Evolutionary conservation across 2,113 vertebrate genomes (phyloP).

Genomic region (Entelurus aequoreus): DNA sequence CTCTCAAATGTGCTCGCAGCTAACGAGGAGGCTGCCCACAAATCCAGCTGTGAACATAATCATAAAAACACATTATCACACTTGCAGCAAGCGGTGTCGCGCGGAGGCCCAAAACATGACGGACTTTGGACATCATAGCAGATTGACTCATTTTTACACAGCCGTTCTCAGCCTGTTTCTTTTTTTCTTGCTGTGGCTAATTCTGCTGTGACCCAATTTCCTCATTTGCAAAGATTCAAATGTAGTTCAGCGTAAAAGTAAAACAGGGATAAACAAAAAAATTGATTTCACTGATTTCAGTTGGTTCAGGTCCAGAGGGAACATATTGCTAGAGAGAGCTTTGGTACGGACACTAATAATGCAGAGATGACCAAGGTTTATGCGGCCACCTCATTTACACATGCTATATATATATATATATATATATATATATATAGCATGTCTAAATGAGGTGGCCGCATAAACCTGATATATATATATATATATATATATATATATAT

Average conservation of each 20-base stretch:
- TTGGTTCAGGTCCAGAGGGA: slow-evolving; percentile 1
- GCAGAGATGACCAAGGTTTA: slow-evolving; percentile 15
- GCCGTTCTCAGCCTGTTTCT: slow-evolving; percentile 1
- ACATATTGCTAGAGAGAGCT: background rate
- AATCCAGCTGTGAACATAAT: background rate
- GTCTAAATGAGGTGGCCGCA: too few species aligned
- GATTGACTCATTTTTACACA: background rate
- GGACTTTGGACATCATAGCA: background rate
- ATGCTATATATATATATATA: background rate
- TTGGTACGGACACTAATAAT: slow-evolving; percentile 18
- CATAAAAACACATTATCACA: background rate
- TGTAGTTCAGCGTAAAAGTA: slow-evolving; percentile 16
- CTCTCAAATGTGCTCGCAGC: slow-evolving; percentile 5
- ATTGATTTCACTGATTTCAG: slow-evolving; percentile 8
- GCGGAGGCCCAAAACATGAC: slow-evolving; percentile 6
- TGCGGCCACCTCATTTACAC: slow-evolving; percentile 20
- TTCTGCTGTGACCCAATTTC: slow-evolving; percentile 37
- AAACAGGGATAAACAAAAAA: slow-evolving; percentile 3
- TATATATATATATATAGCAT: too few species aligned
- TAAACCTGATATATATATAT: too few species aligned
- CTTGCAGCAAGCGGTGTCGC: slow-evolving; percentile 3
- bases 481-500: too few species aligned
- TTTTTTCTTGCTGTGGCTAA: background rate
- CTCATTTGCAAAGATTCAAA: slow-evolving; percentile 18
- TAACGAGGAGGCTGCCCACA: background rate